A percentile compares a stretch with the other conserved stretches of the same genome.
Conservation (phyloP, 1,140 invertebrate genomes). For the Pissodes strobi region DNA sequence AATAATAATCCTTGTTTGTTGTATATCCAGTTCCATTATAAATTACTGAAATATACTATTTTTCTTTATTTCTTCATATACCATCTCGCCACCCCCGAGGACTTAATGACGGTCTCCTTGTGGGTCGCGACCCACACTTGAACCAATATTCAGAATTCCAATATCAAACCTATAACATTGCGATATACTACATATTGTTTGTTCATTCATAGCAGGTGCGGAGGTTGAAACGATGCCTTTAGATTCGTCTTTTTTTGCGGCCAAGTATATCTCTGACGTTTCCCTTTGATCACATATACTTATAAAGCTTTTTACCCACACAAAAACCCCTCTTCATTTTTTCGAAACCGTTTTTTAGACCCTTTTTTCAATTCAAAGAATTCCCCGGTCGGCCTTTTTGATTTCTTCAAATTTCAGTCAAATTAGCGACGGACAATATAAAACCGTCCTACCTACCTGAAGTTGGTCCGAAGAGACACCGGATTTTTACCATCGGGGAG, state of each 20-base stretch:
- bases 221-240: neutral
- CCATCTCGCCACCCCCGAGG: too few species aligned
- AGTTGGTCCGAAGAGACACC: slow-evolving; percentile 14
- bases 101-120: too few species aligned
- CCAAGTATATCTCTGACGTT: neutral
- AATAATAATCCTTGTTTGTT: too few species aligned
- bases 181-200: too few species aligned
- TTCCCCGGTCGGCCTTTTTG: slow-evolving; percentile 19
- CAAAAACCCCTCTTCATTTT: slow-evolving; percentile 12
- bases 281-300: neutral
- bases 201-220: too few species aligned
- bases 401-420: slow-evolving; percentile 28
- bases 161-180: too few species aligned
- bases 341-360: slow-evolving; percentile 24
- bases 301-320: slow-evolving; percentile 16
- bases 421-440: slow-evolving; percentile 25
- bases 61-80: too few species aligned
- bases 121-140: too few species aligned
- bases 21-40: too few species aligned
- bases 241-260: slow-evolving; percentile 1
- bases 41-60: too few species aligned
- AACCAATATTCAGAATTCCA: too few species aligned
- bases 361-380: slow-evolving; percentile 27
- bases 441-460: slow-evolving; percentile 21
- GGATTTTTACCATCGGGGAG: slow-evolving; percentile 1